A percentile compares a stretch with the other conserved stretches of the same genome.
These are phyloP conservation scores for Reticulitermes lucifugus DNA, from an alignment of 2,888 invertebrate species.

Conservation along the genomic window DNA sequence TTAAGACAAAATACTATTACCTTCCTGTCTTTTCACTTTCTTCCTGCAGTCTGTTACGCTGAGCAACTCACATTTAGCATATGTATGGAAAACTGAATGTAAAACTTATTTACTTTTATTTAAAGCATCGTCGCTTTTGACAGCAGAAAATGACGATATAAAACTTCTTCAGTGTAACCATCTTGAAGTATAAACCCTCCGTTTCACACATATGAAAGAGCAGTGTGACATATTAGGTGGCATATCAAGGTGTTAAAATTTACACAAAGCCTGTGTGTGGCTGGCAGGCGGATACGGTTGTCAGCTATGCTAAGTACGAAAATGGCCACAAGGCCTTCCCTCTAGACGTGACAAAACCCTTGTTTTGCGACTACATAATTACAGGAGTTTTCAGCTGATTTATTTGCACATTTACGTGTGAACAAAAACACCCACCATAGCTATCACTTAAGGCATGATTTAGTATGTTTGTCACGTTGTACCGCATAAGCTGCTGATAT, in stretches of 20 bases:
- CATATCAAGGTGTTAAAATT: neutral
- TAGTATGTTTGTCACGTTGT: neutral
- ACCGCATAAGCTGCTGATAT: neutral
- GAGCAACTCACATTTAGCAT: too few relatives aligned
- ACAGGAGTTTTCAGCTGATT: neutral
- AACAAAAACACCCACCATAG: neutral
- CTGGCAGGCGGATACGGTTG: neutral
- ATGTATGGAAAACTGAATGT: neutral
- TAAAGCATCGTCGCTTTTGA: neutral
- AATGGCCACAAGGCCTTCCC: neutral
- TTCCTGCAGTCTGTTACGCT: too few relatives aligned
- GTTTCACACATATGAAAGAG: neutral
- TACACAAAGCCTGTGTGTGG: neutral
- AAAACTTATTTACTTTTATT: neutral
- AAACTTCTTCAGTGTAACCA: neutral
- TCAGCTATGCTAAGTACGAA: neutral
- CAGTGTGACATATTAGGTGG: neutral
- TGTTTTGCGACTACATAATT: neutral
- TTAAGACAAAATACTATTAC: too few relatives aligned
- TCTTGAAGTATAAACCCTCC: neutral
- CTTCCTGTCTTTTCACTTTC: too few relatives aligned
- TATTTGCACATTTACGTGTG: neutral
- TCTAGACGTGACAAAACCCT: neutral
- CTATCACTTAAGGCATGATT: neutral
- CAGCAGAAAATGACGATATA: neutral